Conservation (phyloP, 2,113 vertebrate genomes). For the Opisthocomus hoazin region DNA sequence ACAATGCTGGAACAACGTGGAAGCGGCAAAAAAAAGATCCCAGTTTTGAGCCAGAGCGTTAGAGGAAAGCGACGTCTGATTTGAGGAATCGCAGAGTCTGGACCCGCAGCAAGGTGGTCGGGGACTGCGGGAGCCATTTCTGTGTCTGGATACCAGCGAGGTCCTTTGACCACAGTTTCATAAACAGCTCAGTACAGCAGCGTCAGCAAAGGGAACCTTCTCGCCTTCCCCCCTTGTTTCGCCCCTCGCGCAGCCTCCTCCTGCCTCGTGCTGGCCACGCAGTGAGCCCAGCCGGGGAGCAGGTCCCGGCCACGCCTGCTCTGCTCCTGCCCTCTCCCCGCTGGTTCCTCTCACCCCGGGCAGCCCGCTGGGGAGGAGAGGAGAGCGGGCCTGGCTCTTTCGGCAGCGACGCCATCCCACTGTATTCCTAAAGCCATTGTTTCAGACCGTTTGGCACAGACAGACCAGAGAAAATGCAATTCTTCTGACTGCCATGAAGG, state of each 20-base stretch:
- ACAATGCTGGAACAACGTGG: background rate
- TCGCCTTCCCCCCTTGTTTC: background rate
- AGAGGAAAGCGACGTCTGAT: conserved; percentile 23
- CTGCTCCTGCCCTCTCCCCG: background rate
- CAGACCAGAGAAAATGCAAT: background rate
- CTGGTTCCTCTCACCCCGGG: background rate
- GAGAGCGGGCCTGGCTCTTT: background rate
- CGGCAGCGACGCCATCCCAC: background rate
- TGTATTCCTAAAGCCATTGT: background rate
- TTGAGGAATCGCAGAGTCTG: background rate
- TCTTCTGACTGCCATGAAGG: background rate
- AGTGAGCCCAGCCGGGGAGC: background rate
- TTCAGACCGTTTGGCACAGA: background rate
- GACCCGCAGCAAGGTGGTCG: background rate
- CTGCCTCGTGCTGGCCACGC: background rate
- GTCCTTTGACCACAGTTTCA: background rate
- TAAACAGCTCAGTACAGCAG: background rate
- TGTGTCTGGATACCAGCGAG: background rate
- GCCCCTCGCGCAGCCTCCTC: background rate
- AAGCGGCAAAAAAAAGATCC: background rate
- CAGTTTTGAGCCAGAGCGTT: background rate
- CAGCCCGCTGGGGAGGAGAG: background rate
- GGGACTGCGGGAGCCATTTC: background rate
- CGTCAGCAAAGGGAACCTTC: conserved; percentile 33
- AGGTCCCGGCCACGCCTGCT: background rate